phyloP scores from a whole-genome alignment of 92 coral and sea anemone species.

The Parazoanthus darwini region DNA sequence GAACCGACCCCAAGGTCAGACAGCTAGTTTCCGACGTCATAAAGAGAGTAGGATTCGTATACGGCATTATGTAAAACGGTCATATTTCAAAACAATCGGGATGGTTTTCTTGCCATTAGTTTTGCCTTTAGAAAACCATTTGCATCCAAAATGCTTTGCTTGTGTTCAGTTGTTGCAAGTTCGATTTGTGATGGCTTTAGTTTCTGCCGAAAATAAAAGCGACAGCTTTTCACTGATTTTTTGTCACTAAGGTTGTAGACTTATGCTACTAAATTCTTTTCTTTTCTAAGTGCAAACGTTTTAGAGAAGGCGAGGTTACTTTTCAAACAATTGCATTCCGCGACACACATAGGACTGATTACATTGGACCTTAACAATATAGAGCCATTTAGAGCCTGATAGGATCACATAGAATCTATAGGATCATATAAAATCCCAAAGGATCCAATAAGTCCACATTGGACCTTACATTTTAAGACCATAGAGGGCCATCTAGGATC shows the following conservation, averaged over 20 bases:
- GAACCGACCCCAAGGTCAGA: conserved; percentile 92
- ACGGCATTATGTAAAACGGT: conserved; percentile 80
- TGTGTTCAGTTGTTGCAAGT: not conserved
- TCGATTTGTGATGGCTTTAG: not conserved
- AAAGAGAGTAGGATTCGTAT: conserved; percentile 90
- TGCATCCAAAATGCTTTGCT: not conserved
- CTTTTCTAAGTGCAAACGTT: not conserved
- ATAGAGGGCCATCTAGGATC: not conserved
- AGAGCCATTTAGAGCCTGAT: not conserved
- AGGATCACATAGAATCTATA: not conserved
- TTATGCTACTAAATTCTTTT: too few relatives aligned
- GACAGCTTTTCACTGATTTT: not conserved
- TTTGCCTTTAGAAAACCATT: not conserved
- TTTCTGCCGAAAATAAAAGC: not conserved
- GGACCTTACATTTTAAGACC: not conserved
- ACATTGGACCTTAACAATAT: not conserved
- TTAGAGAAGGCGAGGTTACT: not conserved
- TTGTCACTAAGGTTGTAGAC: not conserved
- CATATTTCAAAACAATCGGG: too few relatives aligned
- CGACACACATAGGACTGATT: not conserved
- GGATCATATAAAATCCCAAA: not conserved
- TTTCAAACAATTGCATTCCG: not conserved
- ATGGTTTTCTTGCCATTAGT: not conserved
- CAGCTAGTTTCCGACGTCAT: conserved; percentile 95
- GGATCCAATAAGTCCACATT: not conserved